Evolutionary conservation across 2,888 invertebrate species (phyloP), one percentile per base, ranked within the genome.

Genomic region (Phengaris alcon): DNA sequence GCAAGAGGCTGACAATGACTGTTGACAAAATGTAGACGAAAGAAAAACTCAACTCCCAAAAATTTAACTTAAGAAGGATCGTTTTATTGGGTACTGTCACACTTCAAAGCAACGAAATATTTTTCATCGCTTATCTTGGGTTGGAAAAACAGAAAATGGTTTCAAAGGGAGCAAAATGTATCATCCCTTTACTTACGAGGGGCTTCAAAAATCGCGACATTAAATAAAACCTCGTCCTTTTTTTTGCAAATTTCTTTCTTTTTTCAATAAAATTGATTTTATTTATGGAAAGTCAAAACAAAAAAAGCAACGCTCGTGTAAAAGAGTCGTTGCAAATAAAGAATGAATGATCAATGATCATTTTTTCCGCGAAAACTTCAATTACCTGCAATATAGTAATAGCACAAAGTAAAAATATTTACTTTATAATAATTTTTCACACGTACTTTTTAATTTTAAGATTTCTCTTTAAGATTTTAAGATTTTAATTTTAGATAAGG

Each of bases 81-180:
- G 5, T 59, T 46, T 12, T 12, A 35, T 35, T 35, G 35, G 35
- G 35, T 64, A 22, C 75, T 10, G 57, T 69, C n/a, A 64, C 72
- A 68, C 59, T 74, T 46, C 51, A 73, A 54, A 51, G 64, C 10
- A 35, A 15, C 44, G 51, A 74, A 64, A 64, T 64, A 64, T 64
- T 64, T 64, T 64, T 35, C 64, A 64, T 64, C 64, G 12, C 13
- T 64, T 64, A 6, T 64, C 64, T 64, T 6, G 64, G 64, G 64
- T 64, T 64, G 12, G 10, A 64, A 64, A 64, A 35, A 64, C 35
- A 64, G 64, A 44, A 64, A 44, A 44, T 44, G 64, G 64, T 35
- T 44, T 64, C 64, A 64, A 64, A 35, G 64, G 35, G 64, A 10
- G 8, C 52, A 64, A 64, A 64, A 64, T 35, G 12, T 64, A 35